Percentiles rank a stretch among this genome's conserved stretches.
These are phyloP conservation scores for Rhagonycha lutea DNA, from an alignment of 2,888 invertebrate species.

Conservation along the genomic window DNA sequence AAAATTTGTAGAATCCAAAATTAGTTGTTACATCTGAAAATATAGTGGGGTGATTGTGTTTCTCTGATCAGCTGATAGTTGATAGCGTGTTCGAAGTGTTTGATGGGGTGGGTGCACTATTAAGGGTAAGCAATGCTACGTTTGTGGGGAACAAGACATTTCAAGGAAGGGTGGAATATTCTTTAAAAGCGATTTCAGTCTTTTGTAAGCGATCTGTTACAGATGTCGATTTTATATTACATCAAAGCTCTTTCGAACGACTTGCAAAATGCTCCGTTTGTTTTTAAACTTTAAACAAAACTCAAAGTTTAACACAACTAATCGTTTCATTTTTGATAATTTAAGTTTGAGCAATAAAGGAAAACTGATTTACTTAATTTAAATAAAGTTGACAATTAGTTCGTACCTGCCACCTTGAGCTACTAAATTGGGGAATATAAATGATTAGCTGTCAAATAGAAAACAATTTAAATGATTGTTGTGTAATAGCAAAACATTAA, in stretches of 20 bases:
- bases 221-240: constrained; percentile 51
- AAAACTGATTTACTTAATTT: background rate
- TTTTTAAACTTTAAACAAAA: background rate
- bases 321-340: background rate
- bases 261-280: constrained; percentile 6
- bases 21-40: background rate
- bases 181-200: constrained; percentile 47
- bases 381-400: background rate
- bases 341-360: background rate
- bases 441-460: background rate
- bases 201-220: constrained; percentile 51
- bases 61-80: constrained; percentile 15
- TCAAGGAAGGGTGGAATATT: constrained; percentile 38
- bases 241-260: constrained; percentile 14
- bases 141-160: constrained; percentile 32
- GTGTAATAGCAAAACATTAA: background rate
- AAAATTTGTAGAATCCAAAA: constrained; percentile 17
- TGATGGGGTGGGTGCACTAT: constrained; percentile 15
- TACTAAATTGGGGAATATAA: background rate
- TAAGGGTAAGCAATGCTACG: constrained; percentile 16
- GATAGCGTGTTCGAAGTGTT: constrained; percentile 27
- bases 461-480: background rate
- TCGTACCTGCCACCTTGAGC: background rate
- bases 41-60: background rate
- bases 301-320: background rate